Conservation (phyloP, 2,888 invertebrate species). For the Caenorhabditis uteleia region DNA sequence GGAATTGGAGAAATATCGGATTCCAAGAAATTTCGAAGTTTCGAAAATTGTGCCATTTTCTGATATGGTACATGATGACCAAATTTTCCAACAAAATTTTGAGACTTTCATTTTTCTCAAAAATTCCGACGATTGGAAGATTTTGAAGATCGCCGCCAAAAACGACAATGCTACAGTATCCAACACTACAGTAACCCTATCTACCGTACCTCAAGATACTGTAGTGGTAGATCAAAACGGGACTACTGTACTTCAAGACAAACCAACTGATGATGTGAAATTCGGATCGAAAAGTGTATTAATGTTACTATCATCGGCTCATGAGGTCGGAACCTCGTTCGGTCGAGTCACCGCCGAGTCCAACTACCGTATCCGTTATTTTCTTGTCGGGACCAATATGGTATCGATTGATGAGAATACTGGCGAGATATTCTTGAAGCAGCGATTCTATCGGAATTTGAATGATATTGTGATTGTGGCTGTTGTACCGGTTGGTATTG, state of each 20-base stretch:
- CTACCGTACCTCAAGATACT: too few relatives aligned
- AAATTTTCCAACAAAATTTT: too few relatives aligned
- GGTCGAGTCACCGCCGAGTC: conserved; percentile 46
- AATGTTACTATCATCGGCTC: conserved; percentile 30
- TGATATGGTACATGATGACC: too few relatives aligned
- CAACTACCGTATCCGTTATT: conserved; percentile 28
- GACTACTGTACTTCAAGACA: conserved; percentile 23
- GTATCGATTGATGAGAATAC: conserved; percentile 27
- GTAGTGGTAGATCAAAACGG: too few relatives aligned
- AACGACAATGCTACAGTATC: too few relatives aligned
- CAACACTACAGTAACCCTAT: too few relatives aligned
- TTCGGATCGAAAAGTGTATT: conserved; percentile 18
- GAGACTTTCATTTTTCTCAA: too few relatives aligned
- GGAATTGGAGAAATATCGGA: too few relatives aligned
- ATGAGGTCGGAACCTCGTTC: conserved; percentile 19
- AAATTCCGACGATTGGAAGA: too few relatives aligned
- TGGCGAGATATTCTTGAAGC: conserved; percentile 28
- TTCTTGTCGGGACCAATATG: conserved; percentile 20
- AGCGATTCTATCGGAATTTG: conserved; percentile 14
- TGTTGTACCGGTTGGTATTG: conserved; percentile 19
- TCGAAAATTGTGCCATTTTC: too few relatives aligned
- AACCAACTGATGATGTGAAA: conserved; percentile 18
- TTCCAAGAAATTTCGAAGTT: too few relatives aligned
- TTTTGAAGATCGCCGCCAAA: too few relatives aligned
- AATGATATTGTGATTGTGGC: conserved; percentile 26